These are phyloP conservation scores for Dinocampus coccinellae DNA, from an alignment of 2,888 invertebrate genomes.

Conservation along the genomic window DNA sequence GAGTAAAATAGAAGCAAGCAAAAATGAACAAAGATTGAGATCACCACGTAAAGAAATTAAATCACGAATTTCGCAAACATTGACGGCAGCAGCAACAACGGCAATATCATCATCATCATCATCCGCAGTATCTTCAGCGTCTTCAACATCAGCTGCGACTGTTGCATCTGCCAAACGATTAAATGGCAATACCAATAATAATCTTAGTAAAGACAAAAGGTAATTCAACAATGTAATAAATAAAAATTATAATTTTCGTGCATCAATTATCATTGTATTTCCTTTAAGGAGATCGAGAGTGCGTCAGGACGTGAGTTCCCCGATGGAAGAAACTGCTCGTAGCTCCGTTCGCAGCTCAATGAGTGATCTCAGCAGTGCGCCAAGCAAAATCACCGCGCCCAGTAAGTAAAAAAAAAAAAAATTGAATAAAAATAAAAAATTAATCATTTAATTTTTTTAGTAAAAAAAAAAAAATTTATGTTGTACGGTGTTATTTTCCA, in stretches of 20 bases:
- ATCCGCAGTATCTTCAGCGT: constrained; percentile 43
- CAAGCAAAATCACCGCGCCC: constrained; percentile 57
- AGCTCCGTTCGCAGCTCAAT: constrained; percentile 67
- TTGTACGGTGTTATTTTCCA: neutral
- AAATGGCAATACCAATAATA: constrained; percentile 60
- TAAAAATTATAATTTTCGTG: neutral
- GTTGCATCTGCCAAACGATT: constrained; percentile 40
- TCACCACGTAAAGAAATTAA: constrained; percentile 88
- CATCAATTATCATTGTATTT: neutral
- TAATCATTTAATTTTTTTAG: neutral
- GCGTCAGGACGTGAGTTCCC: constrained; percentile 61
- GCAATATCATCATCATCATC: constrained; percentile 47
- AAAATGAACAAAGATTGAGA: constrained; percentile 78
- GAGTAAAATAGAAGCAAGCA: constrained; percentile 83
- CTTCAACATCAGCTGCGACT: constrained; percentile 48
- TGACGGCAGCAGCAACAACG: constrained; percentile 54
- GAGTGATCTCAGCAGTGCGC: constrained; percentile 65
- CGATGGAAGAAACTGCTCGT: constrained; percentile 65
- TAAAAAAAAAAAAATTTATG: constrained; percentile 18
- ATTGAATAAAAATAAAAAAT: neutral
- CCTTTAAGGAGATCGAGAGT: constrained; percentile 58
- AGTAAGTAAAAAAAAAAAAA: constrained; percentile 56
- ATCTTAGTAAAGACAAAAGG: constrained; percentile 59
- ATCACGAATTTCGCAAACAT: constrained; percentile 77
- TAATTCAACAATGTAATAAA: constrained; percentile 30